These are phyloP conservation scores for Dromius quadrimaculatus DNA, from an alignment of 2,888 invertebrate species.

Conservation along the genomic window DNA sequence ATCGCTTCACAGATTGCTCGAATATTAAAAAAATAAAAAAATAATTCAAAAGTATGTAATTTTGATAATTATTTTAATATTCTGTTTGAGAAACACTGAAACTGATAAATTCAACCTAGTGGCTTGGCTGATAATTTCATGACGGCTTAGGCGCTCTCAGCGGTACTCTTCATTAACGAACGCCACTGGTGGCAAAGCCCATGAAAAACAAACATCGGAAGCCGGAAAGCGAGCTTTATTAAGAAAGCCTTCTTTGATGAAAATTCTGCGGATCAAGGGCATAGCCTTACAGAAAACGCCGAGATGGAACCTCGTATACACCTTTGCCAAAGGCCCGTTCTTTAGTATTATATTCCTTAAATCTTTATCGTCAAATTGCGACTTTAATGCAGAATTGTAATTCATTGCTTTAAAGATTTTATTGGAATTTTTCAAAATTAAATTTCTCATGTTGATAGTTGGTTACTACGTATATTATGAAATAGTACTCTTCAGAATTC, in stretches of 20 bases:
- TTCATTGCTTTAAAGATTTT: neutral
- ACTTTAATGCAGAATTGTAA: neutral
- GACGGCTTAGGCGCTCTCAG: slow-evolving; percentile 36
- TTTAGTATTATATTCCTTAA: slow-evolving; percentile 8
- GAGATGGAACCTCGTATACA: neutral
- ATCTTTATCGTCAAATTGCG: slow-evolving; percentile 10
- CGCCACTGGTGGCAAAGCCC: slow-evolving; percentile 31
- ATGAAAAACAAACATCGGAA: slow-evolving; percentile 50
- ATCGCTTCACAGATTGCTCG: too few species aligned
- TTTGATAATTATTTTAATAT: too few species aligned
- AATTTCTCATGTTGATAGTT: too few species aligned
- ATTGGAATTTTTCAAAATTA: too few species aligned
- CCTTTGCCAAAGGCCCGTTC: neutral
- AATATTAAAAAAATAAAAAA: too few species aligned
- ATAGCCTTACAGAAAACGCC: neutral
- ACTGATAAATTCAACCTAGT: too few species aligned
- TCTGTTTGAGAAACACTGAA: too few species aligned
- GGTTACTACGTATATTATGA: too few species aligned
- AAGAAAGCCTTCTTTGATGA: slow-evolving; percentile 50
- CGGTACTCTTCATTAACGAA: slow-evolving; percentile 45
- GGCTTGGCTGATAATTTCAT: too few species aligned
- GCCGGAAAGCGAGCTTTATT: slow-evolving; percentile 45
- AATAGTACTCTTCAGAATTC: too few species aligned
- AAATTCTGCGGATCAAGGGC: slow-evolving; percentile 28
- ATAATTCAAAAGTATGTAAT: too few species aligned